These are phyloP conservation scores for Latheticus oryzae DNA, from an alignment of 2,888 invertebrate species.

Conservation along the genomic window DNA sequence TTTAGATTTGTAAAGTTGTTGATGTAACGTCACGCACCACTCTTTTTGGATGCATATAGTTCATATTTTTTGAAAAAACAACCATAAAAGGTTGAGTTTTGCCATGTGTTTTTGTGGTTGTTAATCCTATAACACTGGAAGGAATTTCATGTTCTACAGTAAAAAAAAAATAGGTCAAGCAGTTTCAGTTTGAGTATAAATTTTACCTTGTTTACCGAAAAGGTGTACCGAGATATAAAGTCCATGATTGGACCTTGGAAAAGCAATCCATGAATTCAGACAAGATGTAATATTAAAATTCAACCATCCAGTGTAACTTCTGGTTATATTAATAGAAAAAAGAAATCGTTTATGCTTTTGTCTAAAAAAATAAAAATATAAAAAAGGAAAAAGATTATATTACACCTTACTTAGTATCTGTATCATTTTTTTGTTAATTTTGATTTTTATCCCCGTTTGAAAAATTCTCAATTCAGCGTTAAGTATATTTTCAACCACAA, in stretches of 20 bases:
- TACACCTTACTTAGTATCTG: conserved; percentile 51
- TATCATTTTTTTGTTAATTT: conserved; percentile 68
- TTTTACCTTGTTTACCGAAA: too few relatives aligned
- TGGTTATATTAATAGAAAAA: conserved; percentile 81
- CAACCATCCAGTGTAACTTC: conserved; percentile 85
- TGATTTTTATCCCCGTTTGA: conserved; percentile 74
- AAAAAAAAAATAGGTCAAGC: too few relatives aligned
- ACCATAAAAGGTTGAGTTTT: conserved; percentile 94
- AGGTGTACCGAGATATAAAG: too few relatives aligned
- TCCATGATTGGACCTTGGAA: conserved; percentile 86
- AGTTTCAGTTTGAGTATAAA: too few relatives aligned
- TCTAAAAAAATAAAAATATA: conserved; percentile 62
- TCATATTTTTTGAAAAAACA: conserved; percentile 80
- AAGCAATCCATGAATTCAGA: conserved; percentile 80
- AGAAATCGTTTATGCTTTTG: conserved; percentile 80
- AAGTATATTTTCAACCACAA: conserved; percentile 82
- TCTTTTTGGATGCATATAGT: conserved; percentile 57
- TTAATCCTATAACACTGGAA: conserved; percentile 87
- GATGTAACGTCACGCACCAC: neutral
- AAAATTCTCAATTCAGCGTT: conserved; percentile 89
- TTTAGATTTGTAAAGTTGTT: neutral
- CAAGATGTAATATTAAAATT: conserved; percentile 86
- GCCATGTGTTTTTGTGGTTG: conserved; percentile 77
- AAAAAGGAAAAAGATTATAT: neutral
- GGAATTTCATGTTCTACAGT: too few relatives aligned